A percentile compares a stretch with the other conserved stretches of the same genome.
These are phyloP conservation scores for Cryptoblepharus egeriae DNA, from an alignment of 2,797 vertebrate species.

Conservation along the genomic window DNA sequence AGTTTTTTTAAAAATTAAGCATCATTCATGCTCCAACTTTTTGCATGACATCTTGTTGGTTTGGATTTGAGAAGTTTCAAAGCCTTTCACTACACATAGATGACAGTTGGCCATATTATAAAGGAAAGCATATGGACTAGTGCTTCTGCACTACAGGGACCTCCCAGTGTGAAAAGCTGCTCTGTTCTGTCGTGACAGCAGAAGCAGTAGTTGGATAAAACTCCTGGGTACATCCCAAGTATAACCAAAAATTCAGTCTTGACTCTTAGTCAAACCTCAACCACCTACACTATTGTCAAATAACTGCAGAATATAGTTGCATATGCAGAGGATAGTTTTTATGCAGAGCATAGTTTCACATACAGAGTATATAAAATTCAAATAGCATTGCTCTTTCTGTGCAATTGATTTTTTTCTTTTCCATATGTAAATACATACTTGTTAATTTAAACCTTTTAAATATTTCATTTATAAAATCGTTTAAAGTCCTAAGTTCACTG, in stretches of 20 bases:
- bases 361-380: not conserved
- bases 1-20: not conserved
- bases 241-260: not conserved
- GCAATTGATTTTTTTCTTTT: not conserved
- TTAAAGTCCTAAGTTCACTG: not conserved
- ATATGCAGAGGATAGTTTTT: not conserved
- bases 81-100: too few relatives aligned
- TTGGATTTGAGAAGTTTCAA: not conserved
- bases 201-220: too few relatives aligned
- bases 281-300: not conserved
- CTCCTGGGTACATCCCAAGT: too few relatives aligned
- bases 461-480: not conserved
- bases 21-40: not conserved
- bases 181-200: too few relatives aligned
- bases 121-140: too few relatives aligned
- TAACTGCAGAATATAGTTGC: not conserved
- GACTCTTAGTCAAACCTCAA: not conserved
- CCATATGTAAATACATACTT: too few relatives aligned
- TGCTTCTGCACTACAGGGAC: too few relatives aligned
- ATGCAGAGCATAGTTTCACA: too few relatives aligned
- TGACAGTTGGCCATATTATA: not conserved
- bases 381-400: not conserved
- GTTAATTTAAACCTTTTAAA: too few relatives aligned
- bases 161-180: too few relatives aligned
- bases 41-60: not conserved